Base-by-base conservation (phyloP, 2,113 vertebrate genomes). In the Pseudopipra pipra region DNA sequence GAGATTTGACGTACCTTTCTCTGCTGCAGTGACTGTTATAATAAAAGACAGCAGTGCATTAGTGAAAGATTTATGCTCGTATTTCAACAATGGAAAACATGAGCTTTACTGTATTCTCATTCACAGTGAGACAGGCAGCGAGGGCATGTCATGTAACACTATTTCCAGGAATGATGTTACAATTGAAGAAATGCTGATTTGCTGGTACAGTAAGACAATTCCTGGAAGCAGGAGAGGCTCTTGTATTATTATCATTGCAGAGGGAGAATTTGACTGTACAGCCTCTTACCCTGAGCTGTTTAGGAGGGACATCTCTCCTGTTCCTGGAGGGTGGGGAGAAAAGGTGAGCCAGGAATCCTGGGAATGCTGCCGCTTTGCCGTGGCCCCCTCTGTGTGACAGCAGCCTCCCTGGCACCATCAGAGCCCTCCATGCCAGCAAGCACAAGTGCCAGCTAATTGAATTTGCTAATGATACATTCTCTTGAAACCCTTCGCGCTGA, bases 31-130 rank as follows among this genome's bases (percentile, higher is more conserved):
- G 94, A 96, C 95, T 97, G 93, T 94, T 96, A 87, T 11, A 87
- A 97, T 94, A 95, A 93, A 89, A 96, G 97, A 97, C 94, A 98
- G 96, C 92, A 94, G 94, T 81, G 95, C 97, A 98, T 98, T 98
- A 98, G 97, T 94, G 96, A 96, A 97, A 98, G 97, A 98, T 98
- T 98, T 98, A 98, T 98, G 97, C 97, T 96, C 87, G 83, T 97
- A 91, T 94, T 96, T 97, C 96, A 94, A 95, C 97, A 95, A 94
- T 94, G 92, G 96, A 90, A 98, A 98, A 97, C 96, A 96, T 65
- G 95, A 98, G 96, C 94, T 94, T 96, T 88, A 81, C 97, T 97
- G 76, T 90, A 81, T 90, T 97, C 97, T 96, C 96, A 96, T 97
- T 98, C 81, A 61, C 96, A 92, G 82, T 0, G 30, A 98, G 97